phyloP scores from a whole-genome alignment of 2,797 vertebrate species.

The Notolabrus celidotus region DNA sequence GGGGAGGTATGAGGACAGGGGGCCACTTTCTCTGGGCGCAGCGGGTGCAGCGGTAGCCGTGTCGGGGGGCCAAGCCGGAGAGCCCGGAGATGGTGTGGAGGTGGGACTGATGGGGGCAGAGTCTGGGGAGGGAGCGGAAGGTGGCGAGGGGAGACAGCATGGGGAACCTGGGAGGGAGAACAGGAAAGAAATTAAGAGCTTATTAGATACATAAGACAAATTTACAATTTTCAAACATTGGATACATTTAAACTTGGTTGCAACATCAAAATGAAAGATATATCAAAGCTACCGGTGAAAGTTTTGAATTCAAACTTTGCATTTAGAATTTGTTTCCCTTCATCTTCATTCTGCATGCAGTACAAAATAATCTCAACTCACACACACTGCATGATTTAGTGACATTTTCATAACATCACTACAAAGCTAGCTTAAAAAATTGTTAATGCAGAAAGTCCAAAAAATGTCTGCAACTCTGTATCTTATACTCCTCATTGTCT shows the following conservation, averaged over 20 bases:
- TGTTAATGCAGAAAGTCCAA: too few species aligned
- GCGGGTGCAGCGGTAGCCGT: conserved; percentile 89
- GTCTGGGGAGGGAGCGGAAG: conserved; percentile 81
- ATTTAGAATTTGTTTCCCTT: too few species aligned
- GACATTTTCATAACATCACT: too few species aligned
- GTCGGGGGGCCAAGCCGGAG: conserved; percentile 84
- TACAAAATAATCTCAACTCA: too few species aligned
- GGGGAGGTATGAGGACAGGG: conserved; percentile 79
- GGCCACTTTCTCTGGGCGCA: conserved; percentile 97
- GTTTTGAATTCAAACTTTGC: too few species aligned
- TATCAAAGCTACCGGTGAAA: too few species aligned
- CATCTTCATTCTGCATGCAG: too few species aligned
- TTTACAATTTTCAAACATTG: not conserved
- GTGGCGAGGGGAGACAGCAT: conserved; percentile 83
- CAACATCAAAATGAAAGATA: not conserved
- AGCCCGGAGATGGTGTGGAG: conserved; percentile 92
- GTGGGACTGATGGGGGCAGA: conserved; percentile 93
- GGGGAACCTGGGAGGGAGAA: conserved; percentile 79
- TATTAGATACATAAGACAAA: not conserved
- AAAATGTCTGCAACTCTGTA: too few species aligned
- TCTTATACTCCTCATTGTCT: too few species aligned
- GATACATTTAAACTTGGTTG: not conserved
- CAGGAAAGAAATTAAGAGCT: not conserved
- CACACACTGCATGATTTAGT: too few species aligned
- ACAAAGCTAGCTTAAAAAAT: too few species aligned